A percentile compares a stretch with the other conserved stretches of the same genome.
Evolutionary conservation across 2,888 invertebrate species (phyloP).

Genomic region (Schizotus pectinicornis): DNA sequence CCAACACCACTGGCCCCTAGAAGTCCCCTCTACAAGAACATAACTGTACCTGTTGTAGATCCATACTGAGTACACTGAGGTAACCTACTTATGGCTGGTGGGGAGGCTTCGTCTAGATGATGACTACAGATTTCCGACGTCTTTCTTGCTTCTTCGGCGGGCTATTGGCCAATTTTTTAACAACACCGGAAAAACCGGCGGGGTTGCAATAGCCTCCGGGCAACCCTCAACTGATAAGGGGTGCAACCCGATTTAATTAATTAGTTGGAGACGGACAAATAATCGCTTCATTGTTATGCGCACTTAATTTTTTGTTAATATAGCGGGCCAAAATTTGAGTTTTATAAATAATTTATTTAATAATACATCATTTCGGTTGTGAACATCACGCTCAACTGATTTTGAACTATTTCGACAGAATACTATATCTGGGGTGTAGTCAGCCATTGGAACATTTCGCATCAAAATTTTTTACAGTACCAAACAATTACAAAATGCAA

Average conservation of each 20-base stretch:
- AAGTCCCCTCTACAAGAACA: constrained; percentile 46
- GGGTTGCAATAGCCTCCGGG: not conserved
- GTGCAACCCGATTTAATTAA: too few relatives aligned
- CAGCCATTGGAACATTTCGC: not conserved
- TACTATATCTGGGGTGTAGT: not conserved
- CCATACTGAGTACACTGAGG: constrained; percentile 48
- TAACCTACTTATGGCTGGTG: constrained; percentile 56
- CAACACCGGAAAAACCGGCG: not conserved
- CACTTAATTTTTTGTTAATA: too few relatives aligned
- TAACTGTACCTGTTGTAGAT: constrained; percentile 60
- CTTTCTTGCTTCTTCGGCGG: constrained; percentile 13
- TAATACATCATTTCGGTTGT: not conserved
- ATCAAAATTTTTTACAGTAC: not conserved
- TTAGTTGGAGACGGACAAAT: too few relatives aligned
- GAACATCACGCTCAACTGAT: not conserved
- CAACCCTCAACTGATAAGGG: too few relatives aligned
- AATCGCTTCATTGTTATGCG: too few relatives aligned
- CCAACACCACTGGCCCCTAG: constrained; percentile 43
- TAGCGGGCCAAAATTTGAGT: too few relatives aligned
- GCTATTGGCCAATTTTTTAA: not conserved
- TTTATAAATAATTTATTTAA: not conserved
- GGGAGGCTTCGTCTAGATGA: constrained; percentile 50
- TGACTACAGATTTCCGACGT: constrained; percentile 47
- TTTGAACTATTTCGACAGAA: not conserved
- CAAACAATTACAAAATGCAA: too few relatives aligned